A percentile compares a stretch with the other conserved stretches of the same genome.
phyloP scores from a whole-genome alignment of 1,140 invertebrate genomes.

The Chrysoperla carnea region DNA sequence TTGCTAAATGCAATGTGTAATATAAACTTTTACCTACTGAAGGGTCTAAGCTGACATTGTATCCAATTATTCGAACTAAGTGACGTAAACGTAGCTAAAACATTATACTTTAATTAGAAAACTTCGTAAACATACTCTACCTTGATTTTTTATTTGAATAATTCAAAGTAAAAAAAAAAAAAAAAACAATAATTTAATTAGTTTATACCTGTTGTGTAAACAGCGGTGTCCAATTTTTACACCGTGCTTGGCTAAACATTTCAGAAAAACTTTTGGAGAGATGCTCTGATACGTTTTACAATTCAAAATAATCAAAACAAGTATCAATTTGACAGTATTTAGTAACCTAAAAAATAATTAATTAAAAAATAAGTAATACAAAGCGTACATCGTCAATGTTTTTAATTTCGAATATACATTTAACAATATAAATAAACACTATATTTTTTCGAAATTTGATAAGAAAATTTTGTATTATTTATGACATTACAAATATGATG shows the following conservation, averaged over 20 bases:
- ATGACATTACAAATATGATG: too few species aligned
- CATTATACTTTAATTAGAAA: background rate
- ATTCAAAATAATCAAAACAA: too few species aligned
- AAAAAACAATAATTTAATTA: background rate
- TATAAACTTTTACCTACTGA: constrained; percentile 35
- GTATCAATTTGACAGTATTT: too few species aligned
- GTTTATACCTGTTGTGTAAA: constrained; percentile 34
- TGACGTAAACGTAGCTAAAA: constrained; percentile 19
- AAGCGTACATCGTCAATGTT: too few species aligned
- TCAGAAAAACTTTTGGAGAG: background rate
- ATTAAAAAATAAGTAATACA: too few species aligned
- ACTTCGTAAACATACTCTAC: background rate
- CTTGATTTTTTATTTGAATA: background rate
- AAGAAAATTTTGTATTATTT: too few species aligned
- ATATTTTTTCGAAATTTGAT: too few species aligned
- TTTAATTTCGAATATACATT: too few species aligned
- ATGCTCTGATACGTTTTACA: too few species aligned
- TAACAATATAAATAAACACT: too few species aligned
- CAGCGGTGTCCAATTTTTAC: constrained; percentile 41
- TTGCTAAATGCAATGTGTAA: constrained; percentile 59
- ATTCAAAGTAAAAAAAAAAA: too few species aligned
- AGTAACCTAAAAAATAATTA: too few species aligned
- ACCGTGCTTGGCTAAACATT: constrained; percentile 39
- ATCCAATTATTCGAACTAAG: constrained; percentile 17
- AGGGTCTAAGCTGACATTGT: constrained; percentile 13